Base-by-base conservation (phyloP, 2,113 vertebrate genomes). In the Platichthys stellatus region DNA sequence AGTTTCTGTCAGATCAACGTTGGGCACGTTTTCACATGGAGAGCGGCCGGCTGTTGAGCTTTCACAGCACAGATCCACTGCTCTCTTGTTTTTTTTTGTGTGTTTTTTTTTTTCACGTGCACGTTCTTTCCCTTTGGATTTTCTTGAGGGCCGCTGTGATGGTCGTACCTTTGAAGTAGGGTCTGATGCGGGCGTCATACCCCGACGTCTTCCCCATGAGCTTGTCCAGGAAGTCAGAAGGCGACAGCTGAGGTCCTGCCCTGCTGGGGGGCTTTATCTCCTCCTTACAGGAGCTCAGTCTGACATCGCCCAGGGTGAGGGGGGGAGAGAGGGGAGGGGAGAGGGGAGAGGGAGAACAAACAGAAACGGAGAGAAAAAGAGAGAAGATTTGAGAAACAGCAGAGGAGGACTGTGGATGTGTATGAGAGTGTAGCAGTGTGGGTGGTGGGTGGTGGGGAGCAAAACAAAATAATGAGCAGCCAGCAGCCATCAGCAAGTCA, bases 201-300 rank as follows among this genome's bases (percentile, higher is more conserved):
- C 96, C 97, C 23, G 96, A 98, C 0, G 96, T 98, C 77, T 86
- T 94, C 66, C 97, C 97, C 97, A 98, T 98, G 62, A 98, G 96
- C 92, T 98, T 98, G 93, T 98, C 97, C 89, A 98, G 94, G 93
- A 98, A 98, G 91, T 98, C 97, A 35, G 97, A 98, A 66, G 96
- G 96, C 17, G 97, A 97, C 95, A 96, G 91, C 86, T 95, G 93
- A 18, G 93, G 72, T 17, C 83, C 83, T 43, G 84, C 76, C 84
- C 93, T 94, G 84, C 92, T 84, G 68, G 92, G 87, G 82, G 95
- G 93, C 93, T 95, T 96, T 88, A 94, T 93, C 94, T 97, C 96
- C 88, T 97, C 96, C 90, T 95, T 93, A 92, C 95, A 97, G 90
- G 95, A 95, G 86, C 95, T 95, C 83, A 93, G 92, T 93, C 97